Evolutionary conservation across 2,797 vertebrate species (phyloP).

Genomic region (Aulostomus chinensis): DNA sequence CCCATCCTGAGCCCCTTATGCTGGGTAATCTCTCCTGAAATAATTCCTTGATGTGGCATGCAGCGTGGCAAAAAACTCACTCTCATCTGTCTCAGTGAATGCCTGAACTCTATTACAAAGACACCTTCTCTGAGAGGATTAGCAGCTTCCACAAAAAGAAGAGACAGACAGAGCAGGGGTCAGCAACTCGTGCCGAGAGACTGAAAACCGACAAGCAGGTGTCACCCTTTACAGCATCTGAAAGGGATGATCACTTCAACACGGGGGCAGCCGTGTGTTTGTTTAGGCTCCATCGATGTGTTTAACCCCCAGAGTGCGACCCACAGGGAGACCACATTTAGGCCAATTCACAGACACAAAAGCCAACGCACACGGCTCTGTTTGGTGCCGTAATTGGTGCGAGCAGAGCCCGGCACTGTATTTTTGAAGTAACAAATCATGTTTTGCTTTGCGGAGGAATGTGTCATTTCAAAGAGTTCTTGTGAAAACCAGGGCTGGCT

Average conservation of each 20-base stretch:
- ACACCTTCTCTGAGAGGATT: constrained; percentile 67
- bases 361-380: too few relatives aligned
- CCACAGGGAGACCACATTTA: constrained; percentile 33
- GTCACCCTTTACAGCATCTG: constrained; percentile 44
- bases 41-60: constrained; percentile 70
- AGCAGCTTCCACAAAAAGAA: constrained; percentile 44
- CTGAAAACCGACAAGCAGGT: constrained; percentile 52
- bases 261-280: constrained; percentile 49
- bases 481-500: constrained; percentile 26
- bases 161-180: constrained; percentile 41
- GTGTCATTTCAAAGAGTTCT: constrained; percentile 60
- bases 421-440: constrained; percentile 64
- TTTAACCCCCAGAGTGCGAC: constrained; percentile 54
- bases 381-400: constrained; percentile 55
- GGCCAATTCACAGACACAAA: too few relatives aligned
- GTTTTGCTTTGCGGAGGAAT: constrained; percentile 55
- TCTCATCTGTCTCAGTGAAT: constrained; percentile 51
- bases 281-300: constrained; percentile 50
- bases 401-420: constrained; percentile 19
- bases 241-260: constrained; percentile 42
- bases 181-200: constrained; percentile 30
- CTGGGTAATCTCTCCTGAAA: constrained; percentile 67
- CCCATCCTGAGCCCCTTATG: constrained; percentile 26
- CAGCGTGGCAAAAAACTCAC: constrained; percentile 57
- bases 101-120: constrained; percentile 55